Conservation (phyloP, 2,797 vertebrate species). For the Notolabrus celidotus region DNA sequence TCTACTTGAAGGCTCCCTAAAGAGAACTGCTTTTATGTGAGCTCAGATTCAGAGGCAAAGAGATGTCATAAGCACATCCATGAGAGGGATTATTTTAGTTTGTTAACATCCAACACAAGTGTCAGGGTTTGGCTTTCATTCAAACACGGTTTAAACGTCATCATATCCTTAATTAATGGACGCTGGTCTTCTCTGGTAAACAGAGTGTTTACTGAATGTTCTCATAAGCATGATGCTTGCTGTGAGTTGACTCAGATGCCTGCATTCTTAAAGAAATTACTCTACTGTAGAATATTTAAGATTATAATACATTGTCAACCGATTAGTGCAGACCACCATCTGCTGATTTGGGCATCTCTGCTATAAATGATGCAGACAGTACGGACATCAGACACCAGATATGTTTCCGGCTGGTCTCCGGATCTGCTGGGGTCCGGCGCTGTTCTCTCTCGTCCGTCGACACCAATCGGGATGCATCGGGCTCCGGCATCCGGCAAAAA, state of each 20-base stretch:
- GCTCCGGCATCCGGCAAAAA: no score
- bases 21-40: conserved; percentile 2
- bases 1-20: conserved; percentile 1
- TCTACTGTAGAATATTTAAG: no score
- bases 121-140: conserved; percentile 14
- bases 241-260: conserved; percentile 14
- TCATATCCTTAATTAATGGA: conserved; percentile 17
- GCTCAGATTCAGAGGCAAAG: conserved; percentile 5
- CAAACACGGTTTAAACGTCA: conserved; percentile 13
- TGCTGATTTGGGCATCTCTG: no score
- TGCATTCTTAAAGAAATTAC: no score
- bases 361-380: no score
- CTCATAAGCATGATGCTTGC: conserved; percentile 2
- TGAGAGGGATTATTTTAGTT: conserved; percentile 1
- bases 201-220: not conserved
- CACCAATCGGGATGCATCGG: no score
- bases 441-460: no score
- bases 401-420: no score
- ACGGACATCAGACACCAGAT: no score
- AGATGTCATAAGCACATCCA: not conserved
- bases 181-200: conserved; percentile 12
- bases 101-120: conserved; percentile 20
- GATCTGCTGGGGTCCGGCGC: no score
- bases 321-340: no score
- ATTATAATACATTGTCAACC: no score